Base-by-base conservation (phyloP, 1,140 invertebrate species). In the Vollenhovia emeryi region DNA sequence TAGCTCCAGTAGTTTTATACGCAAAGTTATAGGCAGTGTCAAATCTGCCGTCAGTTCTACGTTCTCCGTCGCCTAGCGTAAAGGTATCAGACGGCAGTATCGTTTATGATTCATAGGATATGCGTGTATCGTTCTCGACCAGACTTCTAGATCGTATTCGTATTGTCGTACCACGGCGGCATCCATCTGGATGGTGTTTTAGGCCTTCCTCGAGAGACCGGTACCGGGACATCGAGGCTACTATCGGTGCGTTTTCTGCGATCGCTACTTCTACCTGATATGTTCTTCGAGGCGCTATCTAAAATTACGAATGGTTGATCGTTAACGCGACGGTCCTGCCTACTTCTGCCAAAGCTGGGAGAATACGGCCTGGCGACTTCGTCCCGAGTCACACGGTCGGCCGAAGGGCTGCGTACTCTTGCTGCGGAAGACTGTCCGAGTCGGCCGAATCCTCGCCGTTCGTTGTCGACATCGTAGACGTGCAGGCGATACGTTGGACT, bases 401-500 rank as follows among this genome's bases (percentile, higher is more conserved):
- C 24, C 55, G 89, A 87, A 59, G 91, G 87, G 90, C 89, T 89
- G 3, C 71, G 86, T 48, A 84, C 62, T 62, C 85, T 91, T 33
- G 80, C 89, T 33, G 80, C 89, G 90, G 91, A 90, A 90, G 91
- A 91, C 90, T 92, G 90, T 80, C 86, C 86, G 21, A 62, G 85
- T 3, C 88, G 91, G 30, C 84, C 87, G 69, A 95, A 95, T 50
- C 94, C 94, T 83, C 92, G 92, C 2, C 93, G 90, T 55, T 95
- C 93, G 27, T 95, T 93, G 75, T 95, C 95, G 6, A 94, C 95
- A 50, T 95, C 93, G 15, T 90, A 94, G 0, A 95, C 94, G 71
- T 95, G 95, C 13, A 95, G 90, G 55, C 94, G 92, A 85, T 94
- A 95, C 6, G 93, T 92, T 6, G 95, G 95, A 85, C 94, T 95